Evolutionary conservation across 2,888 invertebrate genomes (phyloP).

Genomic region (Drosophila silvestris): DNA sequence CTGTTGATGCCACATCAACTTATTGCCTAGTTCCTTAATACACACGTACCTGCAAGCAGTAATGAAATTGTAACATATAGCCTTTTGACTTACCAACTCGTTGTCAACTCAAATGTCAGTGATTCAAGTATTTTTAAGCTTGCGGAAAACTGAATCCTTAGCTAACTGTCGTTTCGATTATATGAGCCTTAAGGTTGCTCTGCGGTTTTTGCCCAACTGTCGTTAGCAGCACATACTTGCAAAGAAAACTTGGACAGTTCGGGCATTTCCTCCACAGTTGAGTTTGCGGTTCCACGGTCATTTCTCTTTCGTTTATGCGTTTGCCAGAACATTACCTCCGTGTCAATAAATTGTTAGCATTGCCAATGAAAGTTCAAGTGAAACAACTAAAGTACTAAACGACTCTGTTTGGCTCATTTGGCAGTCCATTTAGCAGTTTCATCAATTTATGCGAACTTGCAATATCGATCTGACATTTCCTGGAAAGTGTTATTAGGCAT

Average conservation of each 20-base stretch:
- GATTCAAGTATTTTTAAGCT: constrained; percentile 12
- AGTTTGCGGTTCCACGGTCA: constrained; percentile 18
- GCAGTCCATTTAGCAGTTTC: constrained; percentile 50
- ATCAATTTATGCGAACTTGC: constrained; percentile 53
- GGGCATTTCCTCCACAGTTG: constrained; percentile 16
- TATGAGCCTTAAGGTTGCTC: constrained; percentile 21
- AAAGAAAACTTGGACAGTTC: constrained; percentile 24
- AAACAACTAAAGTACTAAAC: constrained; percentile 15
- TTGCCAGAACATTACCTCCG: constrained; percentile 41
- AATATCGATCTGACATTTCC: constrained; percentile 49
- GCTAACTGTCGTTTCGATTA: constrained; percentile 53
- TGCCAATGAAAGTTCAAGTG: constrained; percentile 20
- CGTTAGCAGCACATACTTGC: constrained; percentile 8
- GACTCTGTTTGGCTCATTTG: constrained; percentile 46
- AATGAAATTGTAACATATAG: constrained; percentile 5
- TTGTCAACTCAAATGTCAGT: constrained; percentile 4
- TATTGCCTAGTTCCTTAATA: constrained; percentile 13
- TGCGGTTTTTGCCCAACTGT: constrained; percentile 41
- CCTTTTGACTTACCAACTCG: background rate
- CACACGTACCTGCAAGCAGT: background rate
- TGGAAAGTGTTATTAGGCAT: constrained; percentile 33
- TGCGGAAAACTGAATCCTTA: constrained; percentile 39
- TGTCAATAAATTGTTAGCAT: constrained; percentile 36
- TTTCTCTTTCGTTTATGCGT: constrained; percentile 46
- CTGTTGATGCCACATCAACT: constrained; percentile 9